Evolutionary conservation across 2,113 vertebrate species (phyloP).

Genomic region (Coracopsis vasa): DNA sequence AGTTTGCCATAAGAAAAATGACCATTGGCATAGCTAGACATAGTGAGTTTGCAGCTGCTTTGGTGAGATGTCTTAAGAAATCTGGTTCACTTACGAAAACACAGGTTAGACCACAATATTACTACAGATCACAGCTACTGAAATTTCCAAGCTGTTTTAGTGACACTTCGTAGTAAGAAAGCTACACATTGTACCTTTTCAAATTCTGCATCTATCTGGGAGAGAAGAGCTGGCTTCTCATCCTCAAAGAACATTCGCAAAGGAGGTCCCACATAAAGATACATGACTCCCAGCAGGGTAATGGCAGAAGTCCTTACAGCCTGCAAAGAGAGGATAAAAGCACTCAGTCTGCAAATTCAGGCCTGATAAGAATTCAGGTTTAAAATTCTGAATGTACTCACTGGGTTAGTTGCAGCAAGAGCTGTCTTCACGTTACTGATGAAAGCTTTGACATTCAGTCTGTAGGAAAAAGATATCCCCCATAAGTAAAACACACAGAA

Average conservation of each 20-base stretch:
- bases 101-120: neutral
- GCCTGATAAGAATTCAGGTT: neutral
- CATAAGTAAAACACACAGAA: neutral
- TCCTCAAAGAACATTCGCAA: constrained; percentile 98
- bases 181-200: constrained; percentile 84
- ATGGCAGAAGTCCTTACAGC: constrained; percentile 93
- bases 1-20: neutral
- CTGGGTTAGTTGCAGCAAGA: constrained; percentile 94
- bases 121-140: neutral
- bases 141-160: neutral
- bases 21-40: neutral
- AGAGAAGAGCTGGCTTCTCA: constrained; percentile 93
- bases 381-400: constrained; percentile 70
- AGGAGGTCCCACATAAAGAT: constrained; percentile 92
- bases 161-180: neutral
- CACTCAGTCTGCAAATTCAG: neutral
- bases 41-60: neutral
- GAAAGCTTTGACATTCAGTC: constrained; percentile 96
- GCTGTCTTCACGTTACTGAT: constrained; percentile 97
- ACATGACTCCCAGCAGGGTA: constrained; percentile 92
- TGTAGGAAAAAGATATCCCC: constrained; percentile 36
- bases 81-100: neutral
- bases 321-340: constrained; percentile 63
- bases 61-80: neutral
- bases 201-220: constrained; percentile 95